Base-by-base conservation (phyloP, 23 tunicate species). In the Clavelina lepadiformis region DNA sequence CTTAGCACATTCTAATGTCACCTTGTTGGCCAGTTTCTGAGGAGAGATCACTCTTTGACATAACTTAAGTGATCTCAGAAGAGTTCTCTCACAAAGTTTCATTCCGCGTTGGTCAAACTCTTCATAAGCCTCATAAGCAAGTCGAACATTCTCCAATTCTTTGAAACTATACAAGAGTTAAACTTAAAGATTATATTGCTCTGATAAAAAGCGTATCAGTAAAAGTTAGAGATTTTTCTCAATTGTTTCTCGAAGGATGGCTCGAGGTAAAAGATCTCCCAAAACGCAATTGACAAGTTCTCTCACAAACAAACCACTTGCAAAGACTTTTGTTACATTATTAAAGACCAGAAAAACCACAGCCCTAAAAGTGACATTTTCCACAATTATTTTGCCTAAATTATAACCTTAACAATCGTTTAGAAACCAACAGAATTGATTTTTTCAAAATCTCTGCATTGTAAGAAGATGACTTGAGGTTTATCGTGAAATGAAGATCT, bases 51-150 rank as follows among this genome's bases (percentile, higher is more conserved):
- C 95, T 7, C 82, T 28, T 0, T 63, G 74, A 36, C 95, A 86
- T 37, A 78, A 38, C 52, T 86, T 86, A 31, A 86, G 49, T 2
- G 95, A 45, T 72, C 77, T 64, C 11, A 86, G 57, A 23, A 86
- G 52, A 5, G 74, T 86, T 32, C 22, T 18, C 28, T 70, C 85
- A 23, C 46, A 51, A 22, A 72, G 51, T 26, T 33, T 65, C 95
- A 86, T 86, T 33, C 95, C 95, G 11, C 68, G 49, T 50, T 86
- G 84, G 61, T 86, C 95, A 57, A 70, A 86, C 2, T 77, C 85
- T 65, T 86, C 95, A 35, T 71, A 77, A 30, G 71, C 28, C 59
- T 86, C 75, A 46, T 64, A 86, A 4, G 95, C 82, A 1, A 86
- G 76, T 27, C 95, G 78, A 28, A 86, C 83, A 2, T 36, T 62